Conservation (phyloP, 2,797 vertebrate genomes). For the Acridotheres tristis region DNA sequence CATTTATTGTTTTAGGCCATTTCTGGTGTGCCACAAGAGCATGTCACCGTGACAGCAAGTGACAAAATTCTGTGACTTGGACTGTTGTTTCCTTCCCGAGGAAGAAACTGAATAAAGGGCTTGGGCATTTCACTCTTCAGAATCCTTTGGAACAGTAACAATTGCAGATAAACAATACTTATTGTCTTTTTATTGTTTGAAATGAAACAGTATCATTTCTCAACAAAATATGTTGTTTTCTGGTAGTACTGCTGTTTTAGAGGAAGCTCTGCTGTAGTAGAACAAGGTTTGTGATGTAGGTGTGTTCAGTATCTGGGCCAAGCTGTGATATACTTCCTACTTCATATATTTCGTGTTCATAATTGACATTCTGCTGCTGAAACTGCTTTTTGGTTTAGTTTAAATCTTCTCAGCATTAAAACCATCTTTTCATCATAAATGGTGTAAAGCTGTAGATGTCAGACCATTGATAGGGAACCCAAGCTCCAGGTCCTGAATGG, state of each 20-base stretch:
- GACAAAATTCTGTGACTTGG: not conserved
- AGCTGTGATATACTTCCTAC: not conserved
- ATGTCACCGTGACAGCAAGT: not conserved
- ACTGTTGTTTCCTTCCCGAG: not conserved
- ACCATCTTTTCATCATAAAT: not conserved
- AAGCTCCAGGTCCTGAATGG: not conserved
- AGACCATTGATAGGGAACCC: not conserved
- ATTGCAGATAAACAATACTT: not conserved
- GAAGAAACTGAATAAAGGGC: not conserved
- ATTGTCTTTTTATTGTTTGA: not conserved
- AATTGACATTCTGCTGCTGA: not conserved
- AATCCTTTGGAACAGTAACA: slow-evolving; percentile 15
- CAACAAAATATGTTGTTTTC: not conserved
- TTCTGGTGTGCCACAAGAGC: not conserved
- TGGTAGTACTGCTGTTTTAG: not conserved
- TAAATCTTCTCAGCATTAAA: not conserved
- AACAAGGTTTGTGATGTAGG: not conserved
- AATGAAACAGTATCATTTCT: not conserved
- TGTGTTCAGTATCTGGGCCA: not conserved
- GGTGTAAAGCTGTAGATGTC: not conserved
- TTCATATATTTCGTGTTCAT: not conserved
- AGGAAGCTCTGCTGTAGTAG: not conserved
- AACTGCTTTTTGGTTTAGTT: not conserved
- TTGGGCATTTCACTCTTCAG: not conserved
- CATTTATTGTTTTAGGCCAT: slow-evolving; percentile 50